Conservation (phyloP, 2,888 invertebrate genomes). For the Zeuzera pyrina region DNA sequence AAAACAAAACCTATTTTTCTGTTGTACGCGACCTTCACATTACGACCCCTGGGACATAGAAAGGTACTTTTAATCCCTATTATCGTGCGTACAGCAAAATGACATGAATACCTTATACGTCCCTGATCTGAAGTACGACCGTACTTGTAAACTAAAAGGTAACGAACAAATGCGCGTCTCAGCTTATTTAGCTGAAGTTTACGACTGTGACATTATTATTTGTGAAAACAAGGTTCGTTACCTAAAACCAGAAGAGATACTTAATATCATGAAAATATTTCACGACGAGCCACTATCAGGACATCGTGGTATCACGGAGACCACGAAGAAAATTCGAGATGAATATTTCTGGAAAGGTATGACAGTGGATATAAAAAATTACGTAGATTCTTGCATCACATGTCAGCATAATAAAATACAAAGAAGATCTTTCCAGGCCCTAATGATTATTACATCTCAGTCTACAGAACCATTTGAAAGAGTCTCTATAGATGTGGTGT, state of each 20-base stretch:
- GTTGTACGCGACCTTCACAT: constrained; percentile 17
- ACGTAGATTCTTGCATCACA: constrained; percentile 18
- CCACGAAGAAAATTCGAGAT: constrained; percentile 22
- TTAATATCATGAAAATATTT: constrained; percentile 22
- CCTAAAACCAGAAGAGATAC: constrained; percentile 20
- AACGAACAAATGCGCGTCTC: constrained; percentile 22
- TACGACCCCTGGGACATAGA: constrained; percentile 22
- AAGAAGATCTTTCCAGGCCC: constrained; percentile 23
- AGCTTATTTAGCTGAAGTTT: constrained; percentile 21
- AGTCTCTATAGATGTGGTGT: constrained; percentile 27
- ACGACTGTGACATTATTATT: constrained; percentile 20
- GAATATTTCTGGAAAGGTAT: constrained; percentile 28
- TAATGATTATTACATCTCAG: constrained; percentile 27
- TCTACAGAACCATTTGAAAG: constrained; percentile 27
- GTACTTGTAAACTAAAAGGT: constrained; percentile 15
- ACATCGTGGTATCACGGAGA: constrained; percentile 25
- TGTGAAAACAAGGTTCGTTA: constrained; percentile 19
- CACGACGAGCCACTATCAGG: constrained; percentile 26
- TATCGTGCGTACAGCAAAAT: constrained; percentile 20
- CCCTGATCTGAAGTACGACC: constrained; percentile 18
- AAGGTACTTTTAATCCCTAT: constrained; percentile 24
- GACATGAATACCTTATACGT: constrained; percentile 15
- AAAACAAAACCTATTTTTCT: constrained; percentile 19
- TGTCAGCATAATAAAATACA: constrained; percentile 27
- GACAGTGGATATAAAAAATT: constrained; percentile 23